phyloP scores from a whole-genome alignment of 2,888 invertebrate genomes.

The Corythucha ciliata region DNA sequence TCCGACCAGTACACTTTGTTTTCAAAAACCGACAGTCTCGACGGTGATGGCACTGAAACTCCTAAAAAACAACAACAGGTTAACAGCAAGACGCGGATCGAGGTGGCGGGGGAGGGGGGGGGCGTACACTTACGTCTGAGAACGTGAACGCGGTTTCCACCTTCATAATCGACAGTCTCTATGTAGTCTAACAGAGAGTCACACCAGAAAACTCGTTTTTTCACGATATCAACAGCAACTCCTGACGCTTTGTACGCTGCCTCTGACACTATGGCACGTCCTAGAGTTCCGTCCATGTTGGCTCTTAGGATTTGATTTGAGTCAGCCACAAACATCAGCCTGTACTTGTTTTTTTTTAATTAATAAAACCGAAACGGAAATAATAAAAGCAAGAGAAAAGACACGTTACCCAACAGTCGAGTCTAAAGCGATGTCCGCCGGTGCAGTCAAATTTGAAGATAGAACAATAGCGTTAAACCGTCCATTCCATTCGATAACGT shows the following conservation, averaged over 20 bases:
- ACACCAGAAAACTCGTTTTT: conserved; percentile 89
- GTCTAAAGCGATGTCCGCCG: conserved; percentile 86
- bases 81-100: too few relatives aligned
- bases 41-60: conserved; percentile 76
- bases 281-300: conserved; percentile 88
- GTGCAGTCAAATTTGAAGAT: conserved; percentile 81
- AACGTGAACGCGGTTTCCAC: conserved; percentile 67
- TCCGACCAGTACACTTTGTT: conserved; percentile 86
- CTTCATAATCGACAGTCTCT: conserved; percentile 90
- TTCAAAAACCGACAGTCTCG: conserved; percentile 73
- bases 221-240: conserved; percentile 81
- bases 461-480: conserved; percentile 83
- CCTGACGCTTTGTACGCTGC: conserved; percentile 92
- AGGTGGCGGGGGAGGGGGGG: too few relatives aligned
- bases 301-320: conserved; percentile 74
- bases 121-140: conserved; percentile 54
- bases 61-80: conserved; percentile 41
- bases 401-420: conserved; percentile 65
- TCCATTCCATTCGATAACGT: conserved; percentile 82
- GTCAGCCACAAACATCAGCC: conserved; percentile 73
- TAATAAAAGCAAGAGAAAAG: background rate
- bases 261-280: conserved; percentile 74
- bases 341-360: conserved; percentile 20
- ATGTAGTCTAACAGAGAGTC: conserved; percentile 92
- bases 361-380: background rate